Conservation (phyloP, 2,113 vertebrate species). For the Verasper variegatus region DNA sequence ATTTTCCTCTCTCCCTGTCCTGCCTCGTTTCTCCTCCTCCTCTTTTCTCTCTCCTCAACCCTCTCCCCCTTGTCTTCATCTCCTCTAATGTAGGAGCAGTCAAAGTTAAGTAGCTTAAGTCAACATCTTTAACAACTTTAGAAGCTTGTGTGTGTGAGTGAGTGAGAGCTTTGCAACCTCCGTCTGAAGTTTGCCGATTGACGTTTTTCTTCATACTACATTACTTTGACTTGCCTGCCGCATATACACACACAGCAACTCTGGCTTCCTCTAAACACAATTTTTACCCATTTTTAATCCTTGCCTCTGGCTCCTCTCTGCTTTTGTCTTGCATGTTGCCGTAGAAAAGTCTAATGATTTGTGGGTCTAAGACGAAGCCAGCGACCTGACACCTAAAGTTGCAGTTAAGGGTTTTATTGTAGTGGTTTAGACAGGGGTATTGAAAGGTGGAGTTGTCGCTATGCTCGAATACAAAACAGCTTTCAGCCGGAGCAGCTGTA, state of each 20-base stretch:
- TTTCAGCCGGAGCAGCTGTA: neutral
- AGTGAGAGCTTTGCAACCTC: slow-evolving; percentile 21
- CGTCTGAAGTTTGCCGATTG: slow-evolving; percentile 57
- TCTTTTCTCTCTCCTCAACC: neutral
- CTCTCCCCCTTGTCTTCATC: slow-evolving; percentile 24
- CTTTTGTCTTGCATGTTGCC: neutral
- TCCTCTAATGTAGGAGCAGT: slow-evolving; percentile 60
- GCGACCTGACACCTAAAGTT: slow-evolving; percentile 1
- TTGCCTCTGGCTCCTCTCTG: slow-evolving; percentile 6
- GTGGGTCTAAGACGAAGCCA: slow-evolving; percentile 1
- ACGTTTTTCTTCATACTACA: slow-evolving; percentile 23
- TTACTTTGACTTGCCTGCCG: slow-evolving; percentile 2
- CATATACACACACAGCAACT: neutral
- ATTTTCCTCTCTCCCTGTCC: neutral
- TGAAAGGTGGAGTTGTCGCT: neutral
- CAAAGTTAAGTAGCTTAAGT: slow-evolving; percentile 70
- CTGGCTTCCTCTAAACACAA: slow-evolving; percentile 23
- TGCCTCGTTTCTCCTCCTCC: slow-evolving; percentile 8
- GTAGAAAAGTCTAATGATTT: slow-evolving; percentile 34
- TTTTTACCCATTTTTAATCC: slow-evolving; percentile 45
- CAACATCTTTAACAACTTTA: slow-evolving; percentile 54
- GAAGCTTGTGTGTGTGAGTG: slow-evolving; percentile 27
- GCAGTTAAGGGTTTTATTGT: neutral
- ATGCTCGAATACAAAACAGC: slow-evolving; percentile 25
- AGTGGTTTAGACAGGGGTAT: neutral